Conservation (phyloP, 2,113 vertebrate species). For the Symphodus melops region DNA sequence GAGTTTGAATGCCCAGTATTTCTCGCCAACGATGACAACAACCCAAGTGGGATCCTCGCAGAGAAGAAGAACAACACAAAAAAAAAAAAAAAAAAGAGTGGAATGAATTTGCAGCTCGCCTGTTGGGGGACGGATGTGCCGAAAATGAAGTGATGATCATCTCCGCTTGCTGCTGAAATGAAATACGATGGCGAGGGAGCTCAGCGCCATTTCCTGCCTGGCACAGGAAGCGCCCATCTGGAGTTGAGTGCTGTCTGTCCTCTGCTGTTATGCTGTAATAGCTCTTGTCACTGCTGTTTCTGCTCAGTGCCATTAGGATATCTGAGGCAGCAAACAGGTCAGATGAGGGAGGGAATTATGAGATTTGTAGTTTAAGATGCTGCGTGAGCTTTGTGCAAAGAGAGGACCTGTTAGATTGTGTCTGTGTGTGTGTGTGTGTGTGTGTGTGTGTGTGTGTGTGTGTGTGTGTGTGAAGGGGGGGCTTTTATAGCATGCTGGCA, state of each 20-base stretch:
- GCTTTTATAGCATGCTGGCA: conserved; percentile 51
- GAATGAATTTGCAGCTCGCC: conserved; percentile 59
- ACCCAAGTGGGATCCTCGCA: conserved; percentile 41
- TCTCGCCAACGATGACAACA: conserved; percentile 48
- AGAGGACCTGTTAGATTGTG: conserved; percentile 18
- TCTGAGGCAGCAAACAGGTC: conserved; percentile 42
- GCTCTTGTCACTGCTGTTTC: conserved; percentile 58
- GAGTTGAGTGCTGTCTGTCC: conserved; percentile 59
- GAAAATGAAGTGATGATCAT: conserved; percentile 70
- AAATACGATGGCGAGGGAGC: conserved; percentile 67
- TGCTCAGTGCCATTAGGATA: conserved; percentile 44
- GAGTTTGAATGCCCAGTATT: conserved; percentile 18
- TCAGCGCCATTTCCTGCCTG: conserved; percentile 71
- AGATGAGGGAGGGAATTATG: conserved; percentile 6
- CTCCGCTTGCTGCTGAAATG: conserved; percentile 65
- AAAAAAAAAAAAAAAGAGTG: conserved; percentile 45
- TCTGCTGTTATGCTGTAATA: conserved; percentile 53
- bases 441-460: background rate
- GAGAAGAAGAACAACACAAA: conserved; percentile 61
- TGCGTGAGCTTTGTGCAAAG: conserved; percentile 5
- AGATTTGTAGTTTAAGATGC: conserved; percentile 40
- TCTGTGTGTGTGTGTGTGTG: conserved; percentile 7
- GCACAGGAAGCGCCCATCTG: conserved; percentile 77
- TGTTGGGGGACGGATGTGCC: conserved; percentile 40
- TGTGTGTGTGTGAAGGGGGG: background rate